These are phyloP conservation scores for Mythimna albipuncta DNA, from an alignment of 2,888 invertebrate genomes.

Conservation along the genomic window DNA sequence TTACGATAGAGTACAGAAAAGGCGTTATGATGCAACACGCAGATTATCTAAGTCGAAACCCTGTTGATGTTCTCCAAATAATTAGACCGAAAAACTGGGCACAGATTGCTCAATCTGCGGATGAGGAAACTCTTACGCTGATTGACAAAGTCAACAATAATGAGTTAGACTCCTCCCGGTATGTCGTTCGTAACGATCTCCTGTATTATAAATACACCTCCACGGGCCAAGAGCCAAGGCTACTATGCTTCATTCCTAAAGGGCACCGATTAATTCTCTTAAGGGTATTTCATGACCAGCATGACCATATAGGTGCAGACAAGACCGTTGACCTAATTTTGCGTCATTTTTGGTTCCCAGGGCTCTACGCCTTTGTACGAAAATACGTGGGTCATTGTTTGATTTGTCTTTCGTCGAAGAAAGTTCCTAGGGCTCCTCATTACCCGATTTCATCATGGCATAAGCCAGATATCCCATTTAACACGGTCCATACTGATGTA, in stretches of 20 bases:
- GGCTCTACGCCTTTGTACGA: not conserved
- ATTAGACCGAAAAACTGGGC: no score
- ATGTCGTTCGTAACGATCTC: no score
- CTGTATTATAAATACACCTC: no score
- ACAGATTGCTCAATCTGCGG: no score
- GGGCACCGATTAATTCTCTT: not conserved
- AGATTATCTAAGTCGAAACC: no score
- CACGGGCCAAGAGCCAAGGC: not conserved
- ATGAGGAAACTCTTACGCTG: no score
- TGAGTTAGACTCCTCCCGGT: no score
- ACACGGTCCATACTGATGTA: not conserved
- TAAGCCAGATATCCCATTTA: constrained; percentile 3
- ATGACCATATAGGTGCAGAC: not conserved
- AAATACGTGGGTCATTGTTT: not conserved
- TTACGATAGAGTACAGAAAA: no score
- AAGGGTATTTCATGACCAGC: not conserved
- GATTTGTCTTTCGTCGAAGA: not conserved
- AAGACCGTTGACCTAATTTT: constrained; percentile 1
- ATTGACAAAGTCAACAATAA: no score
- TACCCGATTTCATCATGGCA: not conserved
- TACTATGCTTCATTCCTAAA: not conserved
- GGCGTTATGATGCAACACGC: no score
- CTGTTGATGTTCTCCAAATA: no score
- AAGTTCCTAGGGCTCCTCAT: constrained; percentile 3
- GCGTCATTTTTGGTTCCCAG: constrained; percentile 4